Evolutionary conservation across 2,797 vertebrate species (phyloP).

Genomic region (Helarctos malayanus): DNA sequence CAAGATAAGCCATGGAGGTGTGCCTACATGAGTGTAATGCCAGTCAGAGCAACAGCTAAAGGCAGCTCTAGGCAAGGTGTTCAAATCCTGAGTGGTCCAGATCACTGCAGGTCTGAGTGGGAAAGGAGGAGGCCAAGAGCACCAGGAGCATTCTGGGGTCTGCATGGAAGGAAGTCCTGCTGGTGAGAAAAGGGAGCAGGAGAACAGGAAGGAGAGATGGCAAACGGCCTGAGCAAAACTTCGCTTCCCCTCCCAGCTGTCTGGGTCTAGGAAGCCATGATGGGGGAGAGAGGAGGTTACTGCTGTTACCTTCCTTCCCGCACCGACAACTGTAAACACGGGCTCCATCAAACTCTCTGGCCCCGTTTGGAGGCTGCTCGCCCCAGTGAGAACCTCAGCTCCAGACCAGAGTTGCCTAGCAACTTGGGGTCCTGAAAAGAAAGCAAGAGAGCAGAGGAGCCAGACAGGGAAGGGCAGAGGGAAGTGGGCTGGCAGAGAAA

Average conservation of each 20-base stretch:
- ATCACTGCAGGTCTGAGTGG: not conserved
- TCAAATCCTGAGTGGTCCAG: not conserved
- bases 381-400: conserved; percentile 72
- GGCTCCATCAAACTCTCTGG: conserved; percentile 61
- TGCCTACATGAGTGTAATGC: not conserved
- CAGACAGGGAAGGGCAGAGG: conserved; percentile 69
- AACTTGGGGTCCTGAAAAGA: conserved; percentile 82
- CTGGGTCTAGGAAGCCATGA: not conserved
- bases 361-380: conserved; percentile 54
- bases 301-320: conserved; percentile 55
- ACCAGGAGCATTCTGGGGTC: not conserved
- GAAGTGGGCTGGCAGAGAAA: conserved; percentile 53
- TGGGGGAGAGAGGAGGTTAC: not conserved
- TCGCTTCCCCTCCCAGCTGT: not conserved
- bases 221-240: not conserved
- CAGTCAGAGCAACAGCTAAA: not conserved
- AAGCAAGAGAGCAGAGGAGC: conserved; percentile 73
- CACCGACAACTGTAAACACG: conserved; percentile 79
- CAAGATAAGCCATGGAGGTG: not conserved
- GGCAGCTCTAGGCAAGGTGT: not conserved
- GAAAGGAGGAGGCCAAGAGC: not conserved
- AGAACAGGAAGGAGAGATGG: not conserved
- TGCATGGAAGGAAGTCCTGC: not conserved
- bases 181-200: not conserved
- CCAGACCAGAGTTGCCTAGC: conserved; percentile 82